Base-by-base conservation (phyloP, 2,888 invertebrate genomes). In the Rhingia rostrata region DNA sequence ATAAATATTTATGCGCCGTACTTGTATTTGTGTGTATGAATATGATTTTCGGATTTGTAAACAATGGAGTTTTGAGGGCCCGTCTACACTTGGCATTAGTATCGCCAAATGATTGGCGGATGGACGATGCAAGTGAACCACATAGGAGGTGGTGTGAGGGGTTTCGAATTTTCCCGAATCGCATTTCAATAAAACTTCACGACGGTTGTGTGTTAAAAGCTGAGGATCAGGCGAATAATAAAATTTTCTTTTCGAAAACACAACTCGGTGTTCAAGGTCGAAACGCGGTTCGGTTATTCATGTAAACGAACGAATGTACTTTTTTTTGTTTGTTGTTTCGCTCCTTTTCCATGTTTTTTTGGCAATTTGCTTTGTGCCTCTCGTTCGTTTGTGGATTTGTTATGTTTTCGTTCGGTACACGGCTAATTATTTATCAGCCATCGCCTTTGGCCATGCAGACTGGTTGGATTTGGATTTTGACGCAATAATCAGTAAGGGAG, bases 51-150 rank as follows among this genome's bases (percentile, higher is more conserved):
- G 37, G 43, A 37, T 53, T 49, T 67, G 77, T 77, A 82, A 78
- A 82, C 82, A 78, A 47, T 61, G 43, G 67, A 66, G 72, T 72
- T 72, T 67, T 37, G 82, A 77, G 78, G 72, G 78, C 77, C 70
- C 14, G 82, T 72, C 82, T 75, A 54, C 51, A 79, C 37, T 63
- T 30, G 9, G 14, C 9, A 49, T 64, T 58, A 47, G 39, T 51
- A 64, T 43, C 22, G 22, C 22, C 22, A 22, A 22, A 22, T 22
- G 22, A 2, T 2, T 22, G 22, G 53, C 67, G 10, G 33, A 7
- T n/a, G 9, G 14, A 10, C n/a, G 9, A 9, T 30, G 6, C 37
- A 7, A 35, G n/a, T 35, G 22, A 53, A 33, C 4, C 4, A 22
- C 39, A n/a, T n/a, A n/a, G 22, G 47, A 4, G 32, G 4, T 39